phyloP scores from a whole-genome alignment of 1,140 invertebrate genomes.

The Drosophila parvula region DNA sequence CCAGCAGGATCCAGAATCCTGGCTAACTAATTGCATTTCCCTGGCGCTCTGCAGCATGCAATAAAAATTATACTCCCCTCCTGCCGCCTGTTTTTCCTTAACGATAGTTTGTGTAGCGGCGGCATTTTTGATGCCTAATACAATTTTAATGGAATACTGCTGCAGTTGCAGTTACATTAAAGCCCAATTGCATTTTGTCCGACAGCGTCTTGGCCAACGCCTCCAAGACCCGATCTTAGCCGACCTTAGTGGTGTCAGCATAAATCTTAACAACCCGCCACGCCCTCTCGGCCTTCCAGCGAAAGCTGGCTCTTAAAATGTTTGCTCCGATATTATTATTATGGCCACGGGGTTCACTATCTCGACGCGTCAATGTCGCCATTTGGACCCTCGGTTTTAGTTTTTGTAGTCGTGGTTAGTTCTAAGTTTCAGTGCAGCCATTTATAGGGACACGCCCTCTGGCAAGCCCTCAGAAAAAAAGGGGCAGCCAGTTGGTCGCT shows the following conservation, averaged over 20 bases:
- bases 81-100: neutral
- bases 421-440: conserved; percentile 47
- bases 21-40: conserved; percentile 59
- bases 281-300: conserved; percentile 22
- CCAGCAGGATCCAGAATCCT: conserved; percentile 4
- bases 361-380: conserved; percentile 41
- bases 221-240: neutral
- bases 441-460: conserved; percentile 53
- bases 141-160: conserved; percentile 72
- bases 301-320: conserved; percentile 30
- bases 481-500: conserved; percentile 32
- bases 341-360: conserved; percentile 18
- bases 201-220: conserved; percentile 12
- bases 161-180: conserved; percentile 61
- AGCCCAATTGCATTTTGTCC: conserved; percentile 64
- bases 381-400: conserved; percentile 32
- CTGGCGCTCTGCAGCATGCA: conserved; percentile 19
- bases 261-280: conserved; percentile 37
- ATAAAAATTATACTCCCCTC: conserved; percentile 39
- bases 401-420: conserved; percentile 6
- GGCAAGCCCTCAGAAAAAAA: conserved; percentile 41
- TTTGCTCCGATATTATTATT: conserved; percentile 16
- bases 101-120: conserved; percentile 38
- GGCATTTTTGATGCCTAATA: conserved; percentile 51
- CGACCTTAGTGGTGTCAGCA: conserved; percentile 34